These are phyloP conservation scores for Pocillopora damicornis DNA, from an alignment of 64 coral and sea anemone species.

Conservation along the genomic window DNA sequence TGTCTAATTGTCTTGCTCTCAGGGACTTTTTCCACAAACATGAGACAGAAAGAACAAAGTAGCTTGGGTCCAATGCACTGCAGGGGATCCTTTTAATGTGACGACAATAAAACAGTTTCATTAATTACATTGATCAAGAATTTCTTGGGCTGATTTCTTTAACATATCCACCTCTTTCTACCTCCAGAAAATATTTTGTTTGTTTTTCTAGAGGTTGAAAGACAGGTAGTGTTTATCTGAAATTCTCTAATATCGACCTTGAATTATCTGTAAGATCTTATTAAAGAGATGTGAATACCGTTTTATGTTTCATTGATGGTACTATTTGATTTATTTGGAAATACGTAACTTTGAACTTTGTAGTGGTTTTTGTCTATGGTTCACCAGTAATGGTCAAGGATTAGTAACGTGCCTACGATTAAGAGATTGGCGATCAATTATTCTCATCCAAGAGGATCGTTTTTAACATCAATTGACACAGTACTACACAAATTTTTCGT, in stretches of 20 bases:
- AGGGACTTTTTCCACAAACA: background rate
- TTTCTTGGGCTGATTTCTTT: background rate
- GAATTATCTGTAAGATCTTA: slow-evolving; percentile 23
- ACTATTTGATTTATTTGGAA: too few relatives aligned
- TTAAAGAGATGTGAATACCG: slow-evolving; percentile 44
- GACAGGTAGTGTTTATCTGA: background rate
- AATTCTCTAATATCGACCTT: background rate
- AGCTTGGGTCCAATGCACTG: background rate
- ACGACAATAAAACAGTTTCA: slow-evolving; percentile 1
- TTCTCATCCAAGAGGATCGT: too few relatives aligned
- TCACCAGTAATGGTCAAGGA: too few relatives aligned
- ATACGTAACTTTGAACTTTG: too few relatives aligned
- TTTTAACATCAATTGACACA: too few relatives aligned
- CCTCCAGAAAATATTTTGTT: background rate
- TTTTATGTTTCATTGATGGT: background rate
- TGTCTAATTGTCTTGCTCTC: background rate
- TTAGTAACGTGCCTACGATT: too few relatives aligned
- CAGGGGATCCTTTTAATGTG: background rate
- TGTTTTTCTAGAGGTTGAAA: background rate
- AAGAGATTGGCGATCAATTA: too few relatives aligned
- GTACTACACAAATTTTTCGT: too few relatives aligned
- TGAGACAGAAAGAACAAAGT: background rate
- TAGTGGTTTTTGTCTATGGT: too few relatives aligned
- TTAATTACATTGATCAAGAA: slow-evolving; percentile 3
- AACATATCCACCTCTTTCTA: too few relatives aligned